These are phyloP conservation scores for Drosophila takahashii DNA, from an alignment of 1,140 invertebrate species.

Conservation along the genomic window DNA sequence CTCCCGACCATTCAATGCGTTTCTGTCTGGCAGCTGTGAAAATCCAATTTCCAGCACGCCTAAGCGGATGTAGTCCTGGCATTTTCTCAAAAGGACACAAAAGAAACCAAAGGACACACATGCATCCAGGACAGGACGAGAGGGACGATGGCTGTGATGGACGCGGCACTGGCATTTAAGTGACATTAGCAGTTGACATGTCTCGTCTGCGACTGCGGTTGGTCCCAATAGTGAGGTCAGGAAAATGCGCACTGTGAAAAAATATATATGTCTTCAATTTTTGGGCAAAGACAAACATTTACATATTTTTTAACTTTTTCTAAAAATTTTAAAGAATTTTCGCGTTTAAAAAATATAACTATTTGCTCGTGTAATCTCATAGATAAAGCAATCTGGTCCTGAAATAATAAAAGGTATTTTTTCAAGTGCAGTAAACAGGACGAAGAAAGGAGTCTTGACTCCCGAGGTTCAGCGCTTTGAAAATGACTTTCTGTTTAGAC, in stretches of 20 bases:
- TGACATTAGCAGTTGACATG: constrained; percentile 69
- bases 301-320: too few species aligned
- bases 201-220: constrained; percentile 68
- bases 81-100: constrained; percentile 48
- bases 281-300: too few species aligned
- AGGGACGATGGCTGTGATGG: constrained; percentile 44
- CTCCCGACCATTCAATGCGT: constrained; percentile 36
- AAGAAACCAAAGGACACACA: constrained; percentile 47
- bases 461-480: constrained; percentile 37
- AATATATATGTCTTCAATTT: not conserved
- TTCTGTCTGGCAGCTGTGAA: constrained; percentile 73
- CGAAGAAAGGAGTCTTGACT: constrained; percentile 28
- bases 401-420: too few species aligned
- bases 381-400: too few species aligned
- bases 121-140: constrained; percentile 18
- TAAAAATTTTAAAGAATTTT: too few species aligned
- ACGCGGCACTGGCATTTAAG: constrained; percentile 72
- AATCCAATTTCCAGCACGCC: constrained; percentile 71
- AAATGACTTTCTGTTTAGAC: constrained; percentile 62
- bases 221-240: constrained; percentile 45
- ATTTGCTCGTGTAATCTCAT: too few species aligned
- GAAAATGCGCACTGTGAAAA: constrained; percentile 8
- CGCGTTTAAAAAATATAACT: too few species aligned
- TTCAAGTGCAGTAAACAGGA: constrained; percentile 19
- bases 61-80: constrained; percentile 70